Evolutionary conservation across 2,797 vertebrate species (phyloP).

Genomic region (Sorex maritimensis): DNA sequence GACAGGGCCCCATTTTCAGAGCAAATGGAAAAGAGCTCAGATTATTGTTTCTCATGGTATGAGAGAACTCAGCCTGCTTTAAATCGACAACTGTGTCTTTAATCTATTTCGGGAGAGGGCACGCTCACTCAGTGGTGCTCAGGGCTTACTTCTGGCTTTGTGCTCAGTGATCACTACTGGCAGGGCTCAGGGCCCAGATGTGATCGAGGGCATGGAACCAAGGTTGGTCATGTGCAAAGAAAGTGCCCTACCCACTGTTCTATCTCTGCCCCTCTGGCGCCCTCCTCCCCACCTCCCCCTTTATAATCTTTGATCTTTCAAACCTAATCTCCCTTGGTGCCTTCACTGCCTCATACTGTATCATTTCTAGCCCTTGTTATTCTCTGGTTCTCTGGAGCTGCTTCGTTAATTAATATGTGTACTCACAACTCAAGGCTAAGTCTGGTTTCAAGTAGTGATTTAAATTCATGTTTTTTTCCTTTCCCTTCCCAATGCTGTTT

Average conservation of each 20-base stretch:
- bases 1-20: not conserved
- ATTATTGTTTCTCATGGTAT: conserved; percentile 1
- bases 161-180: too few species aligned
- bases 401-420: not conserved
- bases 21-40: not conserved
- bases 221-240: too few species aligned
- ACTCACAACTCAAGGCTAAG: not conserved
- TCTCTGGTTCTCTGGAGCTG: not conserved
- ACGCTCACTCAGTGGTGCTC: not conserved
- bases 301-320: not conserved
- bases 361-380: conserved; percentile 8
- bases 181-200: too few species aligned
- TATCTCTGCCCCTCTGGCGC: not conserved
- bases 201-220: too few species aligned
- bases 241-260: not conserved
- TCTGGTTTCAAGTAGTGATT: conserved; percentile 35
- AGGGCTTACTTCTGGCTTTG: too few species aligned
- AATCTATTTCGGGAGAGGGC: too few species aligned
- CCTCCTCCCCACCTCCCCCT: not conserved
- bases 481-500: conserved; percentile 13
- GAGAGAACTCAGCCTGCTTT: conserved; percentile 17
- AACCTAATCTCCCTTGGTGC: not conserved
- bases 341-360: not conserved
- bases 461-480: conserved; percentile 21
- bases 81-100: not conserved